Conservation (phyloP, 2,888 invertebrate species). For the Noctua fimbriata region DNA sequence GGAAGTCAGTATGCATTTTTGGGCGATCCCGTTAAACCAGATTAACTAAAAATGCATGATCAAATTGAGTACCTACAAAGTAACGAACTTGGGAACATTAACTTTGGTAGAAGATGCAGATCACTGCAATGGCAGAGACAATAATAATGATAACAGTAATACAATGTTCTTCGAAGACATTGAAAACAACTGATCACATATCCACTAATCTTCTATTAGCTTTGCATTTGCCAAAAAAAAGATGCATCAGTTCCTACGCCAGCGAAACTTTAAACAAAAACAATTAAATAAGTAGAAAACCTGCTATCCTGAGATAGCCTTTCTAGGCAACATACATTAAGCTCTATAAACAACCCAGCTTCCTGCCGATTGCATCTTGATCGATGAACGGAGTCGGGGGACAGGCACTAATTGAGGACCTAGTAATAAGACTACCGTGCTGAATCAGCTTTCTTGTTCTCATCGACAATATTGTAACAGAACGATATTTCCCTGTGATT, state of each 20-base stretch:
- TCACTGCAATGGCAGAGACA: background rate
- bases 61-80: background rate
- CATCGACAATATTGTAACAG: slow-evolving; percentile 1
- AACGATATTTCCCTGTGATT: background rate
- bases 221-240: background rate
- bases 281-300: slow-evolving; percentile 48
- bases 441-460: slow-evolving; percentile 62
- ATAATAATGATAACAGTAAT: background rate
- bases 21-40: background rate
- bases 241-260: background rate
- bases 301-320: slow-evolving; percentile 46
- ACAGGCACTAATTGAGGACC: slow-evolving; percentile 71
- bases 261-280: slow-evolving; percentile 33
- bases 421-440: slow-evolving; percentile 61
- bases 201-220: too few species aligned
- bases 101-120: too few species aligned
- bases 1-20: background rate
- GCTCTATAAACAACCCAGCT: slow-evolving; percentile 56
- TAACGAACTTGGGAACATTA: background rate
- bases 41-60: background rate
- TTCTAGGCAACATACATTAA: slow-evolving; percentile 52
- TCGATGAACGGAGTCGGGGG: slow-evolving; percentile 66
- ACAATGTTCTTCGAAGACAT: background rate
- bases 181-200: background rate
- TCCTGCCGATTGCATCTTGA: slow-evolving; percentile 74